Base-by-base conservation (phyloP, 2,888 invertebrate species). In the Hyppa rectilinea region DNA sequence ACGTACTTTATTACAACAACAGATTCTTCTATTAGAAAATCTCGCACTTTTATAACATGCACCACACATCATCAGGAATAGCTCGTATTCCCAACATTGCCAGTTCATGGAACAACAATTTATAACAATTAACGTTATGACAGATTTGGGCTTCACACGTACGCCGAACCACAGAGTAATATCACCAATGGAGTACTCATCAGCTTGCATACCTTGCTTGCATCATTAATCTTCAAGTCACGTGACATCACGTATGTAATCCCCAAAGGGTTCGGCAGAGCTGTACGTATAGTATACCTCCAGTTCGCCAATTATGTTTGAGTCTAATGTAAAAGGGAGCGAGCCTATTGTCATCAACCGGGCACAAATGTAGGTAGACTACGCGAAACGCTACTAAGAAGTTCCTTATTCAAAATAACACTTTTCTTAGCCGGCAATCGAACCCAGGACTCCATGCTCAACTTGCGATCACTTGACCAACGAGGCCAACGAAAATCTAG, bases 61-160 rank as follows among this genome's bases (percentile, higher is more conserved):
- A 56, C 75, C 75, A 71, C 26, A 65, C 58, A 3, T 43, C 40
- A 60, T 74, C 80, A 78, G 70, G 73, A 87, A 87, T 88, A 85
- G 77, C 59, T 73, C 77, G 78, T 58, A 59, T 71, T 70, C 59
- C 50, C 23, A 63, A 55, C 70, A 56, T 67, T 55, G 50, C 50
- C 55, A 71, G 78, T 89, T 88, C 89, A 78, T 70, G 81, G 88
- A 88, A 89, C 72, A 47, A 74, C 70, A 63, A 83, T 85, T 82
- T 75, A 76, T 85, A 80, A 88, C 88, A 91, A 91, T 91, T 87
- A 88, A 56, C 74, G 31, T 62, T 79, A 64, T 83, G 90, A 90
- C 91, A 88, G 87, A 88, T 88, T 89, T 87, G 85, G 88, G 83
- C 79, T 89, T 83, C 86, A 81, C 84, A 84, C 84, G 58, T 75